These are phyloP conservation scores for Pachydiplax longipennis DNA, from an alignment of 2,888 invertebrate species.

Conservation along the genomic window DNA sequence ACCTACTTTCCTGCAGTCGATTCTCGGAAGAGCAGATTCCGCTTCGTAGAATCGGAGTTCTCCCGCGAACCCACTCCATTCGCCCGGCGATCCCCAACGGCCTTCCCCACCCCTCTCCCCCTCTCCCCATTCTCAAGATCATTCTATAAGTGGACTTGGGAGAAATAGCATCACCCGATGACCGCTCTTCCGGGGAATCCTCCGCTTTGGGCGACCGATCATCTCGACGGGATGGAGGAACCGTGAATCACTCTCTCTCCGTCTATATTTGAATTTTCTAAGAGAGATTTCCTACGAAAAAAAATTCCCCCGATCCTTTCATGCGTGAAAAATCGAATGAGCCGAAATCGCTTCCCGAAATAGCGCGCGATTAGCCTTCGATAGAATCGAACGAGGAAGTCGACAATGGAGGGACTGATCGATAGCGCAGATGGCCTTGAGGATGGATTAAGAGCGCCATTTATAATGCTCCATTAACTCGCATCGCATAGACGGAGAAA, in stretches of 20 bases:
- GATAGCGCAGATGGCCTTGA: too few species aligned
- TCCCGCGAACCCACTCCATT: not conserved
- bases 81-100: not conserved
- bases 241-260: not conserved
- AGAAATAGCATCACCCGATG: constrained; percentile 2
- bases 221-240: not conserved
- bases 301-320: not conserved
- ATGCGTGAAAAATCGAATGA: too few species aligned
- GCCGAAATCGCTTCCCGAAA: too few species aligned
- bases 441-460: too few species aligned
- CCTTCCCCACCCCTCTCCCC: not conserved
- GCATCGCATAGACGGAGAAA: too few species aligned
- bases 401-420: too few species aligned
- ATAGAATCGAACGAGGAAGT: too few species aligned
- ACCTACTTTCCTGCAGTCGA: not conserved
- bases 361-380: too few species aligned
- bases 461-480: too few species aligned
- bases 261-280: not conserved
- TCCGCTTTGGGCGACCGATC: not conserved
- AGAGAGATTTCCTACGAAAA: not conserved
- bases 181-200: not conserved
- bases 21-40: not conserved
- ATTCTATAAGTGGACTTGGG: not conserved
- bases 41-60: not conserved
- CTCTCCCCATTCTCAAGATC: not conserved